Evolutionary conservation across 2,113 vertebrate genomes (phyloP).

Genomic region (Cinclus mexicanus): DNA sequence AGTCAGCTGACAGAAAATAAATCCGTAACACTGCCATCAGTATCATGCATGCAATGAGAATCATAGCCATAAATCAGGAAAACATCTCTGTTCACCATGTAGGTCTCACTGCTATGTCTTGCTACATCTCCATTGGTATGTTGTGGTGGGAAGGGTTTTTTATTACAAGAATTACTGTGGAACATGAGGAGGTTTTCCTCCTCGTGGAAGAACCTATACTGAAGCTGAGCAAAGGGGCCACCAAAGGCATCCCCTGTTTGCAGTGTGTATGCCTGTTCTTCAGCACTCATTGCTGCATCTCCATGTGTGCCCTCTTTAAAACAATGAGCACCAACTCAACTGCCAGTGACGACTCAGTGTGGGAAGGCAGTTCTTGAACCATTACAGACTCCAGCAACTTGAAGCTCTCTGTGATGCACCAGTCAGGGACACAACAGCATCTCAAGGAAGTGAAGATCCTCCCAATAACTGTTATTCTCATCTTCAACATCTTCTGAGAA

Average conservation of each 20-base stretch:
- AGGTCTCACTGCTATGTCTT: background rate
- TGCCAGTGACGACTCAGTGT: background rate
- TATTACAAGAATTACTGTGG: background rate
- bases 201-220: background rate
- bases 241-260: background rate
- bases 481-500: background rate
- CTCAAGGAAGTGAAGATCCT: background rate
- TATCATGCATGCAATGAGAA: background rate
- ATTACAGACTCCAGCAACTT: background rate
- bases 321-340: background rate
- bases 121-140: background rate
- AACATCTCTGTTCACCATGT: background rate
- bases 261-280: background rate
- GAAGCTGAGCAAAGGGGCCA: background rate
- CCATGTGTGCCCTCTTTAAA: background rate
- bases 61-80: background rate
- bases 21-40: background rate
- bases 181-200: background rate
- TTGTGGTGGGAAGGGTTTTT: background rate
- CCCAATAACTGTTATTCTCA: background rate
- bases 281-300: background rate
- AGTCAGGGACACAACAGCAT: rapidly evolving
- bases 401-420: background rate
- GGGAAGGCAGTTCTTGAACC: background rate
- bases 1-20: background rate